phyloP scores from a whole-genome alignment of 2,113 vertebrate genomes.

The Passerina amoena region DNA sequence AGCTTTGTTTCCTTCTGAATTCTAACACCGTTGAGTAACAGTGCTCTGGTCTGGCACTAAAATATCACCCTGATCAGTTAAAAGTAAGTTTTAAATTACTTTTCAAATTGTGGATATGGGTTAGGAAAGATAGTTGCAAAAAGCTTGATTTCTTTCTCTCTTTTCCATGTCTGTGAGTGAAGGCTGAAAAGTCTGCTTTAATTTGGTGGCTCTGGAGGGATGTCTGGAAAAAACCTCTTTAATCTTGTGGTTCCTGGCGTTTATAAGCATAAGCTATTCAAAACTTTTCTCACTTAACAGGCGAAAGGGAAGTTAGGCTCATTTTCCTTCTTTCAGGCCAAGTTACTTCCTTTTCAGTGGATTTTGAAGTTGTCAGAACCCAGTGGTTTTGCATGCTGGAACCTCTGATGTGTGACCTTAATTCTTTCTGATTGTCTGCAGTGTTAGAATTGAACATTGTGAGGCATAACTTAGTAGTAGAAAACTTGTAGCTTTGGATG shows the following conservation, averaged over 20 bases:
- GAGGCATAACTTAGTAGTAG: background rate
- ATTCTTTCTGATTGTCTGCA: background rate
- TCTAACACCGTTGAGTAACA: background rate
- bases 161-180: background rate
- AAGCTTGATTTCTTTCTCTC: background rate
- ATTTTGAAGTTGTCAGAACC: background rate
- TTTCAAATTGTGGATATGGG: background rate
- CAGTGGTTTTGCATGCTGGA: background rate
- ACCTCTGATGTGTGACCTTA: background rate
- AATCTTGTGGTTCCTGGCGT: background rate
- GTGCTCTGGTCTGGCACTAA: background rate
- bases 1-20: background rate
- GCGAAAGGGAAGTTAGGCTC: background rate
- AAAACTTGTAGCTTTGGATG: background rate
- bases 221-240: background rate
- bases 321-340: background rate
- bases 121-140: background rate
- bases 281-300: background rate
- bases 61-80: background rate
- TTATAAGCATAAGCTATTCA: background rate
- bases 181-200: background rate
- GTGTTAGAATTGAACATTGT: background rate
- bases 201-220: background rate
- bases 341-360: background rate
- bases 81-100: background rate